Conservation (phyloP, 2,888 invertebrate species). For the Pemphredon lugubris region DNA sequence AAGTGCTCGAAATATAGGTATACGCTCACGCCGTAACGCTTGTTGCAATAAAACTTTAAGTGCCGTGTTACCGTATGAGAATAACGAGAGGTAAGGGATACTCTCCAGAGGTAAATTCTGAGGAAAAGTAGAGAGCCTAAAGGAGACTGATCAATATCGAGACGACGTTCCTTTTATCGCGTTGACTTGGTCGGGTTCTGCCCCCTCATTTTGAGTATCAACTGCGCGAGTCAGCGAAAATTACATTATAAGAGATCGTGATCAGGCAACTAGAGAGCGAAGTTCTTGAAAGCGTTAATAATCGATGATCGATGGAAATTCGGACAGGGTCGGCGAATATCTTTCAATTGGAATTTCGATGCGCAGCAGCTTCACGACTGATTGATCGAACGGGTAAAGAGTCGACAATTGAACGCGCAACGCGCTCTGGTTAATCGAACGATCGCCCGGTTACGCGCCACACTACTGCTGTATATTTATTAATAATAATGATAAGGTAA, state of each 20-base stretch:
- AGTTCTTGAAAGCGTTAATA: slow-evolving; percentile 16
- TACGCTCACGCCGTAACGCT: slow-evolving; percentile 39
- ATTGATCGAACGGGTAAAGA: slow-evolving; percentile 16
- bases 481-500: slow-evolving; percentile 58
- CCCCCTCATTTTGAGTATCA: slow-evolving; percentile 29
- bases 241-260: slow-evolving; percentile 18
- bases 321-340: slow-evolving; percentile 14
- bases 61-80: slow-evolving; percentile 25
- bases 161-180: slow-evolving; percentile 63
- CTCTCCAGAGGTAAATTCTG: slow-evolving; percentile 29
- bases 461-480: slow-evolving; percentile 63
- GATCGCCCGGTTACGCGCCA: slow-evolving; percentile 42
- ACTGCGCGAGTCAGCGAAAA: slow-evolving; percentile 13
- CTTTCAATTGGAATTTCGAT: slow-evolving; percentile 7
- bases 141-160: slow-evolving; percentile 57
- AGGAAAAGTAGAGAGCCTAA: slow-evolving; percentile 53
- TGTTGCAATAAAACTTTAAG: slow-evolving; percentile 47
- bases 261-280: slow-evolving; percentile 13
- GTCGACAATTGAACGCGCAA: slow-evolving; percentile 1
- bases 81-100: slow-evolving; percentile 5
- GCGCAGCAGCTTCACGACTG: slow-evolving; percentile 16
- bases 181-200: slow-evolving; percentile 39
- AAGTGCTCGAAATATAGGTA: slow-evolving; percentile 41
- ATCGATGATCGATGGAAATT: slow-evolving; percentile 15
- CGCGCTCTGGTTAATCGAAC: slow-evolving; percentile 57